A percentile compares a stretch with the other conserved stretches of the same genome.
Evolutionary conservation across 2,797 vertebrate genomes (phyloP).

Genomic region (Onychomys torridus): DNA sequence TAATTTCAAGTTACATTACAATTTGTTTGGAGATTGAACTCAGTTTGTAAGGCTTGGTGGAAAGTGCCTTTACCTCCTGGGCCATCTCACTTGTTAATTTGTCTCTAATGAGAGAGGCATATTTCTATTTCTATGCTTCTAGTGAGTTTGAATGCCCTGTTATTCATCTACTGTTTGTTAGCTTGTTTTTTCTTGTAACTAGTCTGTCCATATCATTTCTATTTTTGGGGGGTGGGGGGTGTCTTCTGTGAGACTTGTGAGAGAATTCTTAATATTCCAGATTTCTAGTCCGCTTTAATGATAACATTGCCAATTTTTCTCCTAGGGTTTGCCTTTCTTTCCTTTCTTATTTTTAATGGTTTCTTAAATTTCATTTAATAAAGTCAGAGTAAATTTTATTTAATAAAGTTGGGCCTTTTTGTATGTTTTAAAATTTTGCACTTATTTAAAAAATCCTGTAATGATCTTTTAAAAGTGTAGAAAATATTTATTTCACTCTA

Average conservation of each 20-base stretch:
- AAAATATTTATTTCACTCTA: conserved; percentile 42
- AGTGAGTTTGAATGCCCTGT: neutral
- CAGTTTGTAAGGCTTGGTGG: too few relatives aligned
- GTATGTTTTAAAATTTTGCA: neutral
- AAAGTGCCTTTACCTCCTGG: too few relatives aligned
- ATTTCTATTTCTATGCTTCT: neutral
- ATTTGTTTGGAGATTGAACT: too few relatives aligned
- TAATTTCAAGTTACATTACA: too few relatives aligned
- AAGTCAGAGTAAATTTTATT: neutral
- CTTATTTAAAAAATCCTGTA: conserved; percentile 35
- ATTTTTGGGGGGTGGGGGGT: neutral
- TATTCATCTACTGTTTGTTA: neutral
- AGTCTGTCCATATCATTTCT: conserved; percentile 22
- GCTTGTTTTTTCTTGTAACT: conserved; percentile 7
- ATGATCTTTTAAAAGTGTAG: conserved; percentile 1
- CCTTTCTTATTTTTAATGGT: conserved; percentile 15
- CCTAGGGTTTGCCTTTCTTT: conserved; percentile 1
- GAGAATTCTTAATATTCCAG: conserved; percentile 9
- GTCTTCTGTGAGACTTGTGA: neutral
- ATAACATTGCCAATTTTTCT: neutral
- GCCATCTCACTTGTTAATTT: too few relatives aligned
- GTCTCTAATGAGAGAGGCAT: too few relatives aligned
- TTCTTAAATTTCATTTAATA: conserved; percentile 41
- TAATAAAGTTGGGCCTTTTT: conserved; percentile 2
- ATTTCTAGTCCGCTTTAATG: conserved; percentile 27